Percentiles rank a stretch among this genome's conserved stretches.
Evolutionary conservation across 2,797 vertebrate genomes (phyloP).

Genomic region (Schizothorax lantsangensis): DNA sequence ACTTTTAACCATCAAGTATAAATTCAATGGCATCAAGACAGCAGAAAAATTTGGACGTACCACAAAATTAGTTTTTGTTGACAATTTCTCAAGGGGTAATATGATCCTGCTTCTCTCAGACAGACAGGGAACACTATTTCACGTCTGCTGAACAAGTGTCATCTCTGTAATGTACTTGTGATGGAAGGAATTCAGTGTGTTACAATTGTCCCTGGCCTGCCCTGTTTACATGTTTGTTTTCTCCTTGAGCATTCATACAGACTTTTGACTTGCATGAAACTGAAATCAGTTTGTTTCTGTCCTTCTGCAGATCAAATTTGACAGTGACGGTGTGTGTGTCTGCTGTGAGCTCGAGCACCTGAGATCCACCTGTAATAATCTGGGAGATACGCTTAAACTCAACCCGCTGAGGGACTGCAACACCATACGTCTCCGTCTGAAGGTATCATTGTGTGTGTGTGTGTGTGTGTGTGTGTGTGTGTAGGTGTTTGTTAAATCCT

Average conservation of each 20-base stretch:
- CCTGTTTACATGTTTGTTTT: not conserved
- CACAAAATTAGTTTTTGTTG: not conserved
- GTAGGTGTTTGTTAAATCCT: not conserved
- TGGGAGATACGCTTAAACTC: conserved; percentile 94
- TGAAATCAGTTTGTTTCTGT: conserved; percentile 72
- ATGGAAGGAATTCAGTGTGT: conserved; percentile 1
- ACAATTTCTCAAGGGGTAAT: not conserved
- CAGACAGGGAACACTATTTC: conserved; percentile 9
- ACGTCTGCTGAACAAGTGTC: not conserved
- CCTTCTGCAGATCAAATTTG: conserved; percentile 90
- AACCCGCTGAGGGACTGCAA: conserved; percentile 95
- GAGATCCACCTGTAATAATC: conserved; percentile 92
- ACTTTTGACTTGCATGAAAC: conserved; percentile 66
- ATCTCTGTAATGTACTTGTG: not conserved
- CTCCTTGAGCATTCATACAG: conserved; percentile 63
- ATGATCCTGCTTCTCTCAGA: not conserved
- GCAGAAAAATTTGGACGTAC: not conserved
- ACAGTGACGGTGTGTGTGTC: conserved; percentile 96
- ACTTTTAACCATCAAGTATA: conserved; percentile 5
- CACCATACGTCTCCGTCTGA: conserved; percentile 90
- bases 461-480: conserved; percentile 19
- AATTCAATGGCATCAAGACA: not conserved
- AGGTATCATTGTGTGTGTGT: conserved; percentile 77
- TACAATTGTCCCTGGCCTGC: not conserved
- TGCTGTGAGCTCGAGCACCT: conserved; percentile 95